phyloP scores from a whole-genome alignment of 2,888 invertebrate species.

The Erebia palarica region DNA sequence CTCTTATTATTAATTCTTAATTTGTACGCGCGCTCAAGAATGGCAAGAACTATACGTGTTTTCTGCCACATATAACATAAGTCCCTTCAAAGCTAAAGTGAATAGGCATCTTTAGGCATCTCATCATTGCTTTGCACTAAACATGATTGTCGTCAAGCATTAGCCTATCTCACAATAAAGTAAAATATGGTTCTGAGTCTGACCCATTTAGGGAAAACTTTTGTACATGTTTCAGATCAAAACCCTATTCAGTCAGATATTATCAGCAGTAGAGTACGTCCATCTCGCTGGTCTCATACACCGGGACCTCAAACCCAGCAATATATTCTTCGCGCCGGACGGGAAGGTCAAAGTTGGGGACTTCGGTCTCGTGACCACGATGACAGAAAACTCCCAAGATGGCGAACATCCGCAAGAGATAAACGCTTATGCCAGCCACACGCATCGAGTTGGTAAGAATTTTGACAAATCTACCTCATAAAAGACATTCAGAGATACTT shows the following conservation, averaged over 20 bases:
- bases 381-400: conserved; percentile 72
- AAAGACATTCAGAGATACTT: no score
- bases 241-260: conserved; percentile 93
- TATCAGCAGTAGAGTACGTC: conserved; percentile 97
- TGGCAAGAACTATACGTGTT: no score
- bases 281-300: conserved; percentile 97
- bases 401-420: conserved; percentile 49
- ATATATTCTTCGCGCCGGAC: conserved; percentile 92
- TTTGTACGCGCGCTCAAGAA: no score
- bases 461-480: not conserved
- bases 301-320: conserved; percentile 93
- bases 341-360: conserved; percentile 97
- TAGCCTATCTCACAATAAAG: no score
- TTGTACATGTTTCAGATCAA: conserved; percentile 68
- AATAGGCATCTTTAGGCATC: no score
- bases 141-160: not conserved
- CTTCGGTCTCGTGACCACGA: conserved; percentile 97
- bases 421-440: conserved; percentile 76
- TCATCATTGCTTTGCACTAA: no score
- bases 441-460: conserved; percentile 84
- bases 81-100: no score
- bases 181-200: no score
- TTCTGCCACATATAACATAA: no score
- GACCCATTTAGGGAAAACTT: no score
- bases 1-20: no score